Evolutionary conservation across 2,797 vertebrate species (phyloP), one percentile per base, ranked within the genome.

Genomic region (Loriculus beryllinus): DNA sequence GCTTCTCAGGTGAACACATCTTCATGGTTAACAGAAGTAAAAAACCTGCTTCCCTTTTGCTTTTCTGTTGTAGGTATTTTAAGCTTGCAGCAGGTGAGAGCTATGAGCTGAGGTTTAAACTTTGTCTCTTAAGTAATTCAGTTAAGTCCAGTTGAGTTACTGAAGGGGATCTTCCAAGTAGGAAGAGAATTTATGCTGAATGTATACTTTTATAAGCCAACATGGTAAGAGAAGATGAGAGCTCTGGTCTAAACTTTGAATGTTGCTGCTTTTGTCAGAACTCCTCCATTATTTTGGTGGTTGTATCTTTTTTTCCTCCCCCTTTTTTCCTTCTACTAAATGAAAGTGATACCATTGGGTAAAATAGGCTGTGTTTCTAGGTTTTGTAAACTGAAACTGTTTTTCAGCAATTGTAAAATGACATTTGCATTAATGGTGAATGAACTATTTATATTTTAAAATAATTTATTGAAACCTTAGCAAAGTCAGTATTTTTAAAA

Each of bases 401-500:
- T 94, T 94, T 93, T 89, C 81, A 92, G 8, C 67, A 28, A 29
- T 62, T 94, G 10, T 94, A 71, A 88, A 79, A 77, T 62, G 3
- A 52, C 5, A 11, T 88, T 92, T 89, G 70, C 67, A 59, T 94
- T 94, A 78, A 78, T 1, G 10, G 39, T 78, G 71, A 95, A 80
- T 3, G 2, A 81, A 74, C 72, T 93, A 78, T 93, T 95, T 91
- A 59, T 92, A 92, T 88, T 91, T 96, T 63, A 80, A 95, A 94
- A 69, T 88, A 92, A 91, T 82, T 86, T 95, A 93, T 88, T 96
- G 74, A 83, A 92, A 80, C 67, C 45, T 90, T 81, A 74, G 82
- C 70, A 75, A 64, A 93, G 87, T 86, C 82, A 92, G 80, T 96
- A 92, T 96, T 96, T 96, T 94, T 95, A 72, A 91, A 93, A 69